Evolutionary conservation across 2,888 invertebrate genomes (phyloP).

Genomic region (Germaria angustata): DNA sequence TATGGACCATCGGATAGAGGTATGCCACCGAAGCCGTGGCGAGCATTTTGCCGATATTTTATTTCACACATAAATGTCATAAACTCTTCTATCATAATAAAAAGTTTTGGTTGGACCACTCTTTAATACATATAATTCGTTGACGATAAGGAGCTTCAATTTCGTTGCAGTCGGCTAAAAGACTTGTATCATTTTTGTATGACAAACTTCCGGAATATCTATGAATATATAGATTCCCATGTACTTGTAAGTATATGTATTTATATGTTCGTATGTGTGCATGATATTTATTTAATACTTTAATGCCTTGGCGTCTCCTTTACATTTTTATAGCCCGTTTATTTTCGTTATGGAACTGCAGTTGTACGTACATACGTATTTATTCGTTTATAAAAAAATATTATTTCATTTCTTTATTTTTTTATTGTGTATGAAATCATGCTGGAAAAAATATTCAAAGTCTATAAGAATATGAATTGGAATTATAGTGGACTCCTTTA

Average conservation of each 20-base stretch:
- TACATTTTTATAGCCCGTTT: conserved; percentile 48
- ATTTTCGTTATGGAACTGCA: conserved; percentile 18
- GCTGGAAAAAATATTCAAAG: neutral
- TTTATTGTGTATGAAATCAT: neutral
- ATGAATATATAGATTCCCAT: conserved; percentile 6
- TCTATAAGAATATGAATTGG: conserved; percentile 18
- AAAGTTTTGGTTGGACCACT: too few species aligned
- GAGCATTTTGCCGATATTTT: too few species aligned
- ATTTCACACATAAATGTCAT: too few species aligned
- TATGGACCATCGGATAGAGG: too few species aligned
- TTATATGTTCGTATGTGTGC: neutral
- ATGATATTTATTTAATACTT: conserved; percentile 49
- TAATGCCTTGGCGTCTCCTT: conserved; percentile 56
- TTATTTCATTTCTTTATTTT: conserved; percentile 25
- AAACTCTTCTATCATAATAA: too few species aligned
- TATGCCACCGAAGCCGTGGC: too few species aligned
- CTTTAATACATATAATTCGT: too few species aligned
- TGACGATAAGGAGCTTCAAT: neutral
- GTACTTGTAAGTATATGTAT: neutral
- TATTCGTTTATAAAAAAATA: neutral
- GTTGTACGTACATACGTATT: conserved; percentile 5
- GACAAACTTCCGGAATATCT: conserved; percentile 21
- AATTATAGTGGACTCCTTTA: conserved; percentile 14
- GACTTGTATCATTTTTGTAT: neutral
- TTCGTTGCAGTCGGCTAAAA: neutral